Base-by-base conservation (phyloP, 2,888 invertebrate species). In the Diachrysia chrysitis region DNA sequence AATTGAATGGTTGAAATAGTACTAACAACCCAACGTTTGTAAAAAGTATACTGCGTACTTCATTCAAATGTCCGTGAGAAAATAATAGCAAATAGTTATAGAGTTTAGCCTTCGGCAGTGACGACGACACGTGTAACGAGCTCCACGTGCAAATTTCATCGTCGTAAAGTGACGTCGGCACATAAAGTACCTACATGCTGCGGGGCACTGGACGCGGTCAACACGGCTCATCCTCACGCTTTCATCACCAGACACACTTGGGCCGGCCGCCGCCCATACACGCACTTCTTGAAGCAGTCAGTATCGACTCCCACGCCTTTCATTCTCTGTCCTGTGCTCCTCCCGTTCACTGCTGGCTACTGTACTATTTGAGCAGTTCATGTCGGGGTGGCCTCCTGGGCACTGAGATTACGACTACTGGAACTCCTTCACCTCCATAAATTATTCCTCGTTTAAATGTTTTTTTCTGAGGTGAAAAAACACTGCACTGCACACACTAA, bases 111-210 rank as follows among this genome's bases (percentile, higher is more conserved):
- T 51, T 51, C 48, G 48, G 19, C 21, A 51, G 14, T 48, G 21
- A 51, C 48, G 21, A 12, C 21, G 58, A 37, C 53, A 54, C 58
- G 54, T 58, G 64, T 59, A 58, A 19, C 4, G n/a, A 42, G 42
- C n/a, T 42, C 42, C 42, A 42, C 42, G 42, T 42, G 42, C 48
- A 51, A 21, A 51, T 51, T 21, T 51, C 48, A 21, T 51, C 19
- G 42, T n/a, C n/a, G 48, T 51, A 51, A 51, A 51, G 48, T 51
- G 48, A 51, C 48, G 48, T 51, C 48, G n/a, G 21, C 21, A 21
- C 10, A 12, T 51, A 51, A 10, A 51, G 17, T 9, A 19, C 48
- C n/a, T n/a, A 19, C 19, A 1, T 7, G 10, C 19, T 7, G 48
- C 10, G 19, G 5, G 10, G 48, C 48, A 19, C 48, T 19, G 19